These are phyloP conservation scores for Rhynchophorus ferrugineus DNA, from an alignment of 1,140 invertebrate genomes.

Conservation along the genomic window DNA sequence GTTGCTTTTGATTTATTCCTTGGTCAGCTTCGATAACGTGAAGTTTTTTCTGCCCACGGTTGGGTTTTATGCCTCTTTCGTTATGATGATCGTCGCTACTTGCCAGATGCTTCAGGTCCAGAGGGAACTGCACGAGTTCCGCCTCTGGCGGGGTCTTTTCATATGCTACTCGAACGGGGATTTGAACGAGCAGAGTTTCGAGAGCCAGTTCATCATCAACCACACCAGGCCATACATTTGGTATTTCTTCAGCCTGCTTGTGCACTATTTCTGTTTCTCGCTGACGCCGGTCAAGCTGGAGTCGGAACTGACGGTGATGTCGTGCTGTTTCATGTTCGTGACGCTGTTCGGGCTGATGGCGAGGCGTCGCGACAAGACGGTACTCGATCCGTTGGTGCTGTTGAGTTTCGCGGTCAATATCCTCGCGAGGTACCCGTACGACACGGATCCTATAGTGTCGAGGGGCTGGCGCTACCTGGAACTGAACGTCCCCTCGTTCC, in stretches of 20 bases:
- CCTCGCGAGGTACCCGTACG: constrained; percentile 76
- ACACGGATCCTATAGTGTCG: constrained; percentile 69
- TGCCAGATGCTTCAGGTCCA: constrained; percentile 71
- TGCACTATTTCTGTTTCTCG: constrained; percentile 69
- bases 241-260: constrained; percentile 65
- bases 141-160: constrained; percentile 72
- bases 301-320: constrained; percentile 71
- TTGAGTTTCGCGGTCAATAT: constrained; percentile 74
- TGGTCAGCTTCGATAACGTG: constrained; percentile 57
- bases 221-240: constrained; percentile 72
- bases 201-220: constrained; percentile 73
- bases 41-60: constrained; percentile 59
- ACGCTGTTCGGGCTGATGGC: constrained; percentile 66
- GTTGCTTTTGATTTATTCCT: constrained; percentile 59
- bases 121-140: constrained; percentile 64
- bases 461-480: constrained; percentile 73
- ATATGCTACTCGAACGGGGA: constrained; percentile 58
- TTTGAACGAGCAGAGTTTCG: constrained; percentile 67
- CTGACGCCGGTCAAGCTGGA: constrained; percentile 69
- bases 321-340: constrained; percentile 62
- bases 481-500: constrained; percentile 69
- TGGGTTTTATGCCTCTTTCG: constrained; percentile 63
- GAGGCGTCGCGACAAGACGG: constrained; percentile 42
- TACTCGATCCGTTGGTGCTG: constrained; percentile 62
- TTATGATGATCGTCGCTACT: constrained; percentile 66